A percentile compares a stretch with the other conserved stretches of the same genome.
Evolutionary conservation across 2,797 vertebrate genomes (phyloP).

Genomic region (Furcifer pardalis): DNA sequence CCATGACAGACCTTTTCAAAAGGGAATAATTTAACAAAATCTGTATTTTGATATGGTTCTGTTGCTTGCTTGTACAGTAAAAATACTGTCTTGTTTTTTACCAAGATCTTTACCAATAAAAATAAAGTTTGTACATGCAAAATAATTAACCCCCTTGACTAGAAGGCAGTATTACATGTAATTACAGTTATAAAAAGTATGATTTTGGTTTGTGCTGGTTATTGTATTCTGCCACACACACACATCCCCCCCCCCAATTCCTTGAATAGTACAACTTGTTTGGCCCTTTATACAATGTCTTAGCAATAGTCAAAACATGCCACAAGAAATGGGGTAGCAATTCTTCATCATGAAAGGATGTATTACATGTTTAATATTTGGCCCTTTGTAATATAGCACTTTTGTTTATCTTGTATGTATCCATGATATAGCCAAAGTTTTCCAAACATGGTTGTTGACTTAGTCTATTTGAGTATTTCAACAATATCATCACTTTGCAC

Average conservation of each 20-base stretch:
- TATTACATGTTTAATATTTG: constrained; percentile 74
- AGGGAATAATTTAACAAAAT: constrained; percentile 66
- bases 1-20: constrained; percentile 72
- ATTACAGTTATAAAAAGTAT: constrained; percentile 70
- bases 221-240: too few relatives aligned
- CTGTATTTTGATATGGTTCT: constrained; percentile 77
- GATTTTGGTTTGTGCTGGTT: constrained; percentile 78
- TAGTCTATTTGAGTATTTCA: constrained; percentile 74
- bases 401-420: constrained; percentile 80
- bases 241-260: constrained; percentile 49
- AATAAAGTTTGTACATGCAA: constrained; percentile 78
- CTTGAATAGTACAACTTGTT: constrained; percentile 73
- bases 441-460: constrained; percentile 72
- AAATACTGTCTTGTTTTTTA: constrained; percentile 75
- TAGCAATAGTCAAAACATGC: constrained; percentile 81
- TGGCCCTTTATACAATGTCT: constrained; percentile 80
- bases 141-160: constrained; percentile 74
- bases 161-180: constrained; percentile 80
- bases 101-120: constrained; percentile 78
- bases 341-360: constrained; percentile 68
- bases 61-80: constrained; percentile 78
- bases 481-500: constrained; percentile 61
- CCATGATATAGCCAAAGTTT: constrained; percentile 83
- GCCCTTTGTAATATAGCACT: constrained; percentile 81
- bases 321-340: constrained; percentile 77